Percentiles rank a stretch among this genome's conserved stretches.
phyloP scores from a whole-genome alignment of 2,113 vertebrate species.

The Rissa tridactyla region DNA sequence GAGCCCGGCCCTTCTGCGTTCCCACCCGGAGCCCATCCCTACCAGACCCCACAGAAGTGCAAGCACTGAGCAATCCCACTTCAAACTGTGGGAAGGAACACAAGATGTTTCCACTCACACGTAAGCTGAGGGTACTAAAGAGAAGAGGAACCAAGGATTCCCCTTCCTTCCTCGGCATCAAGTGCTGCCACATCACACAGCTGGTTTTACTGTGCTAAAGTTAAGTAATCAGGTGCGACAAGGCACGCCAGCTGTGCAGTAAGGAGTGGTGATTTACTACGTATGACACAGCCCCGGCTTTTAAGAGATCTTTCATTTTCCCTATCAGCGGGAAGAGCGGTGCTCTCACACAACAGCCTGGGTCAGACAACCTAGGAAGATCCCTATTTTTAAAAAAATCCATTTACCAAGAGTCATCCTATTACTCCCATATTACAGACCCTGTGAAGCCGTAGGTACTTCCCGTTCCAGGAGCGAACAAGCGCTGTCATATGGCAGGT shows the following conservation, averaged over 20 bases:
- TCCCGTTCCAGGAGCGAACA: background rate
- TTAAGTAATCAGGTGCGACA: background rate
- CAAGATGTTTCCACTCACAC: background rate
- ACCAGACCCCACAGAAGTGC: background rate
- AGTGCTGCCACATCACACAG: background rate
- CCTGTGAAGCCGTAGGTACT: background rate
- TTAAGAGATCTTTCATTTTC: background rate
- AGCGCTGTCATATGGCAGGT: background rate
- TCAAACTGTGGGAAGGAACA: rapidly evolving
- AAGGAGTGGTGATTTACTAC: background rate
- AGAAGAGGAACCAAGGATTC: background rate
- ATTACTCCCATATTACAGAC: background rate
- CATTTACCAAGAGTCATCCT: background rate
- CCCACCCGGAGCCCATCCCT: background rate
- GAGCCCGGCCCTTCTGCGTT: background rate
- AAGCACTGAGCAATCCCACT: background rate
- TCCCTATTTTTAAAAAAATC: background rate
- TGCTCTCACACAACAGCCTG: background rate
- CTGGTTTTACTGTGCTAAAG: background rate
- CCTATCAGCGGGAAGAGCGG: background rate
- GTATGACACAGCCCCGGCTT: background rate
- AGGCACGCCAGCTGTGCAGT: background rate
- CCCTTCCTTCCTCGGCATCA: background rate
- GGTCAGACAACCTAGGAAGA: background rate
- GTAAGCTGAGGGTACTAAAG: background rate